A percentile compares a stretch with the other conserved stretches of the same genome.
phyloP scores from a whole-genome alignment of 2,113 vertebrate species.

The Melanocharis versteri region DNA sequence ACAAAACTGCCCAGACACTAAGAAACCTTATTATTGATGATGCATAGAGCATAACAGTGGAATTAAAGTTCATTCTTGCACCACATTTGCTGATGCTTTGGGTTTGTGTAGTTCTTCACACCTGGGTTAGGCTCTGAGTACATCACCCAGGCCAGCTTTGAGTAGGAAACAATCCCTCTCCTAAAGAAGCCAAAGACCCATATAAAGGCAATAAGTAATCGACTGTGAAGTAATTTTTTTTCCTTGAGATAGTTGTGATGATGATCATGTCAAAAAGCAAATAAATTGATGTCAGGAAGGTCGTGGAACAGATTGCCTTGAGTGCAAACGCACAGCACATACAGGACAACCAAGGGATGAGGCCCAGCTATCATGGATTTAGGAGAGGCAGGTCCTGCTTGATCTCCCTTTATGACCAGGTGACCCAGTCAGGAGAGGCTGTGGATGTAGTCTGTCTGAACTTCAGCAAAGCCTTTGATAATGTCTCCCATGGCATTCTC shows the following conservation, averaged over 20 bases:
- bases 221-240: neutral
- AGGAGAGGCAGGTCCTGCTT: neutral
- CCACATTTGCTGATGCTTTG: neutral
- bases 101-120: neutral
- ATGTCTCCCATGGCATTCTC: neutral
- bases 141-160: neutral
- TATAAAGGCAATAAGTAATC: neutral
- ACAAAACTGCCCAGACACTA: neutral
- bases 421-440: neutral
- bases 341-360: neutral
- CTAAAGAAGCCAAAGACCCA: neutral
- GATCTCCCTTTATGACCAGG: neutral
- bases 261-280: neutral
- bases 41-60: neutral
- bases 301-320: rapidly evolving
- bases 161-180: neutral
- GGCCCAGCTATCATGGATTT: neutral
- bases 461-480: neutral
- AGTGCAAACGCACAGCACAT: neutral
- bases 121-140: neutral
- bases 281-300: neutral
- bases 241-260: neutral
- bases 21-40: neutral
- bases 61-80: neutral
- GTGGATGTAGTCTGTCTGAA: neutral